These are phyloP conservation scores for Gastracanthus pulcherrimus DNA, from an alignment of 2,888 invertebrate genomes.

Conservation along the genomic window DNA sequence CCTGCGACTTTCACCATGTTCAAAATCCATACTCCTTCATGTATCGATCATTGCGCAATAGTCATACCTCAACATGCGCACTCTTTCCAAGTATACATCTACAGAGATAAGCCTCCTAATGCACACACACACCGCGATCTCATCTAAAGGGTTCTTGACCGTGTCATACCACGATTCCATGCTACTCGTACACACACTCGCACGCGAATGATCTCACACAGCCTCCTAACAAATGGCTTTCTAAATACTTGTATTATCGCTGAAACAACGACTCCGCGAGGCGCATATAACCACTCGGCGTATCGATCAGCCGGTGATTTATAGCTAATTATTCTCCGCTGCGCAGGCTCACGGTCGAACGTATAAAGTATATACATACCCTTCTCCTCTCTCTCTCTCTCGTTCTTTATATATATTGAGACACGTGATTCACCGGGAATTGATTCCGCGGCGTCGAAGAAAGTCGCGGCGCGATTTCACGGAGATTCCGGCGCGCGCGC, in stretches of 20 bases:
- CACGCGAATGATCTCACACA: constrained; percentile 34
- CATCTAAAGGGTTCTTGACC: not conserved
- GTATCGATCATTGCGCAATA: too few species aligned
- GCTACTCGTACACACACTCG: too few species aligned
- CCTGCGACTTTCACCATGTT: too few species aligned
- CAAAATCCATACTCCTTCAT: too few species aligned
- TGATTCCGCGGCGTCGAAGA: constrained; percentile 4
- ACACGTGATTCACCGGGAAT: constrained; percentile 14
- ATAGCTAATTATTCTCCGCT: constrained; percentile 66
- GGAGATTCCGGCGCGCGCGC: not conserved
- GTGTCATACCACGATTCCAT: too few species aligned
- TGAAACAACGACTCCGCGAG: constrained; percentile 36
- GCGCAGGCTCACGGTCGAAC: constrained; percentile 62
- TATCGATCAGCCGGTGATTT: constrained; percentile 64
- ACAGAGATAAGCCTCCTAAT: too few species aligned
- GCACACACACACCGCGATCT: too few species aligned
- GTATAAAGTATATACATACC: constrained; percentile 57
- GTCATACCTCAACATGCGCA: too few species aligned
- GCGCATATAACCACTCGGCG: constrained; percentile 30
- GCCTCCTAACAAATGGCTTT: constrained; percentile 55
- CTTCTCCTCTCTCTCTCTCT: constrained; percentile 37
- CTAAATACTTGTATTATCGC: constrained; percentile 60
- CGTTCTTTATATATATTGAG: too few species aligned
- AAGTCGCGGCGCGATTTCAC: constrained; percentile 1
- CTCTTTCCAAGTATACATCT: too few species aligned